Percentiles rank a stretch among this genome's conserved stretches.
These are phyloP conservation scores for Tribolium castaneum DNA, from an alignment of 1,140 invertebrate species.

Conservation along the genomic window DNA sequence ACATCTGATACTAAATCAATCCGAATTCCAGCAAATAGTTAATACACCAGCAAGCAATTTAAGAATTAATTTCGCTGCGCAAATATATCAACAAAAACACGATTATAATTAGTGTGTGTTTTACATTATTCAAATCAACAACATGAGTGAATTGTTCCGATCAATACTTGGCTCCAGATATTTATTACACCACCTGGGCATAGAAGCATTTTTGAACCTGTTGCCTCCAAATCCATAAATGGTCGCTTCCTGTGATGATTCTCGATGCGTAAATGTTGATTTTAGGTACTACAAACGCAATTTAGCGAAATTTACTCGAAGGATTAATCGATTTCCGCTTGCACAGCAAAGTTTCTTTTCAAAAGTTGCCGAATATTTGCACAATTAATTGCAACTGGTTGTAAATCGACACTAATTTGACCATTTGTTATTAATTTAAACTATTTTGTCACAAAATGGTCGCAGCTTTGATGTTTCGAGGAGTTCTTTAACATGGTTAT, in stretches of 20 bases:
- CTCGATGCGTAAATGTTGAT: not conserved
- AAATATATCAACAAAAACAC: not conserved
- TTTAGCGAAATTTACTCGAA: not conserved
- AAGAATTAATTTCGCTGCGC: not conserved
- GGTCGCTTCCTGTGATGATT: not conserved
- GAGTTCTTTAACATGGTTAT: not conserved
- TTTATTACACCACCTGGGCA: not conserved
- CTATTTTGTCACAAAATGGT: not conserved
- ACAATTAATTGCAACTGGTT: not conserved
- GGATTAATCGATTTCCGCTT: not conserved
- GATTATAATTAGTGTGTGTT: too few relatives aligned
- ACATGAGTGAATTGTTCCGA: not conserved
- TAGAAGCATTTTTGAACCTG: not conserved
- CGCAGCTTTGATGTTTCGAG: not conserved
- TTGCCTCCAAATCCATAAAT: not conserved
- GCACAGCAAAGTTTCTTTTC: not conserved
- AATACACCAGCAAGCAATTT: not conserved
- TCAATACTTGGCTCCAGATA: not conserved
- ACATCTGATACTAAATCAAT: not conserved
- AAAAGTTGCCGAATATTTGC: not conserved
- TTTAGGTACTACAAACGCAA: not conserved
- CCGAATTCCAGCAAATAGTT: not conserved
- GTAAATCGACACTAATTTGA: not conserved
- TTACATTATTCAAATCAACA: too few relatives aligned
- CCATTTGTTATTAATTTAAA: constrained; percentile 13